These are phyloP conservation scores for Steinernema scapterisci DNA, from an alignment of 2,888 invertebrate species.

Conservation along the genomic window DNA sequence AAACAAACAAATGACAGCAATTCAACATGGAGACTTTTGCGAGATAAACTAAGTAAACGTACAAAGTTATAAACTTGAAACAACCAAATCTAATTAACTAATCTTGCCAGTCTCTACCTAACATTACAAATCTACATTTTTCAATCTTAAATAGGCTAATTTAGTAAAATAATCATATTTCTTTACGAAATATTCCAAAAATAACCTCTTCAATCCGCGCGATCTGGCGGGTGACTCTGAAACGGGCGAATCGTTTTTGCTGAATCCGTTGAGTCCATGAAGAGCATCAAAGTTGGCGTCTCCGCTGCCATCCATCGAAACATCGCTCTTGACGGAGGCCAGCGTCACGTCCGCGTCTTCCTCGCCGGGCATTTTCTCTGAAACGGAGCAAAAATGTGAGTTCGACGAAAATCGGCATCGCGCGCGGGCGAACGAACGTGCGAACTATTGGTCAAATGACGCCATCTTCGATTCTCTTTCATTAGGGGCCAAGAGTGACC, in stretches of 20 bases:
- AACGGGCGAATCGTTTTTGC: not conserved
- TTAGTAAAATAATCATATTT: too few species aligned
- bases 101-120: too few species aligned
- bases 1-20: not conserved
- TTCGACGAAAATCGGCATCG: not conserved
- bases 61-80: too few species aligned
- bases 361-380: conserved; percentile 25
- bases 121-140: too few species aligned
- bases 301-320: too few species aligned
- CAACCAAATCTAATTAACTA: too few species aligned
- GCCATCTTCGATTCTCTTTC: not conserved
- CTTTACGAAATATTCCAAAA: not conserved
- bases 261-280: not conserved
- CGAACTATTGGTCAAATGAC: not conserved
- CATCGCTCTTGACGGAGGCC: not conserved
- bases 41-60: too few species aligned
- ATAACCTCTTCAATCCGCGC: not conserved
- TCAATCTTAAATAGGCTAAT: too few species aligned
- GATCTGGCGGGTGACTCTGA: not conserved
- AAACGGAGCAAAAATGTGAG: not conserved
- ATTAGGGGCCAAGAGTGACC: not conserved
- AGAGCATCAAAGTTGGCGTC: too few species aligned
- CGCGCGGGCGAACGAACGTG: conserved; percentile 11
- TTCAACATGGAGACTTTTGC: too few species aligned
- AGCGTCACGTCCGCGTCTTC: not conserved